Conservation (phyloP, 2,888 invertebrate species). For the Dasysyrphus tricinctus region DNA sequence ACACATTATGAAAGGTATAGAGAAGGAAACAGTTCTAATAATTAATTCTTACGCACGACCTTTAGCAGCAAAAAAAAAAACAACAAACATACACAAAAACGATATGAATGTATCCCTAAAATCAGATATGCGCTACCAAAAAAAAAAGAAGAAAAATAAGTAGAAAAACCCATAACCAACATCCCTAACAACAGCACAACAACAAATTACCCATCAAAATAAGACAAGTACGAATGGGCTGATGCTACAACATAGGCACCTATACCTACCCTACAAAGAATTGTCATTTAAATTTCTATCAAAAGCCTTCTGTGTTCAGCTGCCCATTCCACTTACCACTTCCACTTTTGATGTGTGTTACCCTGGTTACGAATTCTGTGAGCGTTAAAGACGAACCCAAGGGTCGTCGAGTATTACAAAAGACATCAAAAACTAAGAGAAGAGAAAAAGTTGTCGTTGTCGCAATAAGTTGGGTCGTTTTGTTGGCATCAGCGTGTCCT, state of each 20-base stretch:
- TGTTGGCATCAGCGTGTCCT: conserved; percentile 60
- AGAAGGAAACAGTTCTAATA: conserved; percentile 29
- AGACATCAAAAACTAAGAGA: conserved; percentile 20
- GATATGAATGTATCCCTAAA: conserved; percentile 16
- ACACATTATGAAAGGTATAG: not conserved
- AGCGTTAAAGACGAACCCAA: conserved; percentile 30
- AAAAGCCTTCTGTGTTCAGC: conserved; percentile 39
- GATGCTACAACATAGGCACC: not conserved
- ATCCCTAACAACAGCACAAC: conserved; percentile 26
- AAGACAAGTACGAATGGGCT: conserved; percentile 20
- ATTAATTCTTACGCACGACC: conserved; percentile 66
- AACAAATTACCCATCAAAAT: conserved; percentile 25
- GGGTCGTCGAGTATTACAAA: conserved; percentile 26
- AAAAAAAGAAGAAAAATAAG: not conserved
- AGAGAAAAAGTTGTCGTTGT: conserved; percentile 30
- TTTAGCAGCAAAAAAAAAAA: conserved; percentile 30
- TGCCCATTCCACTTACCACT: not conserved
- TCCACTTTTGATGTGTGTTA: not conserved
- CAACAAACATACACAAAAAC: conserved; percentile 16
- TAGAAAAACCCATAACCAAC: not conserved
- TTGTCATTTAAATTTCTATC: conserved; percentile 74
- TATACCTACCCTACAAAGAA: conserved; percentile 36
- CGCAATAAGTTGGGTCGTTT: conserved; percentile 59
- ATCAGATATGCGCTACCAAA: conserved; percentile 13
- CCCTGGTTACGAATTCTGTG: conserved; percentile 36